phyloP scores from a whole-genome alignment of 2,797 vertebrate species.

The Dallia pectoralis region DNA sequence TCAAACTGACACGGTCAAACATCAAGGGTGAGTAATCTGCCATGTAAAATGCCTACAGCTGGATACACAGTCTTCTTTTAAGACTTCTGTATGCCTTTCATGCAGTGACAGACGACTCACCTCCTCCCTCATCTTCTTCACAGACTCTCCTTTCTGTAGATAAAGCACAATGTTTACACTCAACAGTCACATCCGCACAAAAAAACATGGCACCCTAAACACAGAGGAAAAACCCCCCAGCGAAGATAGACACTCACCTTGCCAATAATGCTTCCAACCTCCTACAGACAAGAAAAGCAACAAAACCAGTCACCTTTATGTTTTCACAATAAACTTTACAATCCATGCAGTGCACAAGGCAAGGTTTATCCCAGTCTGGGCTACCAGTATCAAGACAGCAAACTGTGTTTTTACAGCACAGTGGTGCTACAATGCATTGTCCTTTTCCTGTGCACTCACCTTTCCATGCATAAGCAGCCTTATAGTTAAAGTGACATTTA shows the following conservation, averaged over 20 bases:
- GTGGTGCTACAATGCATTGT: background rate
- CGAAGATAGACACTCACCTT: constrained; percentile 69
- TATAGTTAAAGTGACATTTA: constrained; percentile 97
- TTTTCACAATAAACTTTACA: background rate
- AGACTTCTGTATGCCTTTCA: background rate
- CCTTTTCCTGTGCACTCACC: constrained; percentile 62
- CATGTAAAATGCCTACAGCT: background rate
- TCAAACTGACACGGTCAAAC: background rate
- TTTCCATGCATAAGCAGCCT: constrained; percentile 96
- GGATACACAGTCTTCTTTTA: background rate
- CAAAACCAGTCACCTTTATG: background rate
- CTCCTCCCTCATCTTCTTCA: constrained; percentile 96
- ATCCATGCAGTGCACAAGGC: background rate
- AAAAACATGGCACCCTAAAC: background rate
- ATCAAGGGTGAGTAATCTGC: background rate
- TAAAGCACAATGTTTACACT: constrained; percentile 42
- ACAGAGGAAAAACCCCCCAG: background rate
- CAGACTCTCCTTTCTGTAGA: constrained; percentile 89
- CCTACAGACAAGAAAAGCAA: constrained; percentile 64
- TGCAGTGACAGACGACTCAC: constrained; percentile 59
- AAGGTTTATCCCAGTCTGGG: background rate
- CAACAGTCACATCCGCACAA: constrained; percentile 9
- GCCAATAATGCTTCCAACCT: constrained; percentile 94
- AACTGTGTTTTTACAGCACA: background rate
- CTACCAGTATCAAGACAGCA: background rate